Evolutionary conservation across 2,113 vertebrate genomes (phyloP).

Genomic region (Gambusia affinis): DNA sequence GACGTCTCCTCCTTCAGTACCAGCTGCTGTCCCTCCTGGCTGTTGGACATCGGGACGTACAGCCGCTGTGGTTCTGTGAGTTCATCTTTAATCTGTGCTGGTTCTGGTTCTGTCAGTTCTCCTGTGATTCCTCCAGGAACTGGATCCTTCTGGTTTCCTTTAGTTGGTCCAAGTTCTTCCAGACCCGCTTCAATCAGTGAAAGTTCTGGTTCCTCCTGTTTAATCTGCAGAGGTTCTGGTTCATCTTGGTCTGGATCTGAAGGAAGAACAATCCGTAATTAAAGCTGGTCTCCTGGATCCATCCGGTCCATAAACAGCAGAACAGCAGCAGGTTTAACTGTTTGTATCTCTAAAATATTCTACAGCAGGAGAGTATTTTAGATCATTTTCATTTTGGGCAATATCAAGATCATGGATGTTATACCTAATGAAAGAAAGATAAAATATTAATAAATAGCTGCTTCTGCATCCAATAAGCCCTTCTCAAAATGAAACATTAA

Average conservation of each 20-base stretch:
- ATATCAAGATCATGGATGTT: too few species aligned
- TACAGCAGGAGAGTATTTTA: too few species aligned
- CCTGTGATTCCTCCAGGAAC: not conserved
- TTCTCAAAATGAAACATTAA: too few species aligned
- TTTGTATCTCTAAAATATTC: too few species aligned
- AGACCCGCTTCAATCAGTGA: not conserved
- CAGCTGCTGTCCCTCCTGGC: not conserved
- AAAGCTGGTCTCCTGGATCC: too few species aligned
- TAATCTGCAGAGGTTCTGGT: not conserved
- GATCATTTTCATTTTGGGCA: too few species aligned
- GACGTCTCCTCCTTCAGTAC: not conserved
- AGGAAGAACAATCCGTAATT: not conserved
- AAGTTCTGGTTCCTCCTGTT: not conserved
- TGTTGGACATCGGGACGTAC: not conserved
- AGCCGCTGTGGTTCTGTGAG: not conserved
- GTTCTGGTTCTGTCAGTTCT: not conserved
- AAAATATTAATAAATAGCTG: too few species aligned
- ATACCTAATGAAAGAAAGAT: too few species aligned
- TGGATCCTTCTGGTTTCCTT: not conserved
- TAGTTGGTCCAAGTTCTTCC: not conserved
- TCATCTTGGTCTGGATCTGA: not conserved
- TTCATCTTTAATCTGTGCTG: not conserved
- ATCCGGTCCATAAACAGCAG: too few species aligned
- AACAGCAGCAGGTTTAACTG: too few species aligned
- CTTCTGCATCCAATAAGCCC: too few species aligned